Evolutionary conservation across 2,113 vertebrate genomes (phyloP).

Genomic region (Fukomys damarensis): DNA sequence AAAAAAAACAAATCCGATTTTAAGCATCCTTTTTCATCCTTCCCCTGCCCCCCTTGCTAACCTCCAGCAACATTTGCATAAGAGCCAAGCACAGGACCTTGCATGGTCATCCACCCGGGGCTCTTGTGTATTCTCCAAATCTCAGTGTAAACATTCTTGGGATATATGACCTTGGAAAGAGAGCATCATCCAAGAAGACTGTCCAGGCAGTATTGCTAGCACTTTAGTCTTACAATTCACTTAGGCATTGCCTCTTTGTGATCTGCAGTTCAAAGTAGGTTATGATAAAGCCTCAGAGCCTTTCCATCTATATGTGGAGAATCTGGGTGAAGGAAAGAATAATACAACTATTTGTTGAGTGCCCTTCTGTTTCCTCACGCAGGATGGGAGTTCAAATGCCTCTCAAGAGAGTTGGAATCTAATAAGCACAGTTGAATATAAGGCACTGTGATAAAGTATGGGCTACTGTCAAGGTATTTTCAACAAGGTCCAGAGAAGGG

Average conservation of each 20-base stretch:
- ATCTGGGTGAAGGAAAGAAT: not conserved
- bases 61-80: not conserved
- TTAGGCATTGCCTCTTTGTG: not conserved
- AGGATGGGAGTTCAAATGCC: not conserved
- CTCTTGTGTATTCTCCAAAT: not conserved
- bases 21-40: not conserved
- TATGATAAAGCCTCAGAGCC: not conserved
- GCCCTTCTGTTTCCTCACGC: not conserved
- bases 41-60: rapidly evolving
- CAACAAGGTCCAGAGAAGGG: not conserved
- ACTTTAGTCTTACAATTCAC: not conserved
- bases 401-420: not conserved
- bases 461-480: not conserved
- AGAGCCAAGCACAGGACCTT: not conserved
- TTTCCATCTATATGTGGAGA: not conserved
- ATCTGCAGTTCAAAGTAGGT: not conserved
- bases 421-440: not conserved
- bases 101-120: not conserved
- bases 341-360: not conserved
- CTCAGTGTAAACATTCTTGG: not conserved
- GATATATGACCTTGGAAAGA: not conserved
- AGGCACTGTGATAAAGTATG: rapidly evolving
- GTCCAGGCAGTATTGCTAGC: not conserved
- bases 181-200: not conserved
- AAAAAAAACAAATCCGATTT: not conserved